These are phyloP conservation scores for Actinopyga echinites DNA, from an alignment of 53 echinoderm and acorn worm species.

Conservation along the genomic window DNA sequence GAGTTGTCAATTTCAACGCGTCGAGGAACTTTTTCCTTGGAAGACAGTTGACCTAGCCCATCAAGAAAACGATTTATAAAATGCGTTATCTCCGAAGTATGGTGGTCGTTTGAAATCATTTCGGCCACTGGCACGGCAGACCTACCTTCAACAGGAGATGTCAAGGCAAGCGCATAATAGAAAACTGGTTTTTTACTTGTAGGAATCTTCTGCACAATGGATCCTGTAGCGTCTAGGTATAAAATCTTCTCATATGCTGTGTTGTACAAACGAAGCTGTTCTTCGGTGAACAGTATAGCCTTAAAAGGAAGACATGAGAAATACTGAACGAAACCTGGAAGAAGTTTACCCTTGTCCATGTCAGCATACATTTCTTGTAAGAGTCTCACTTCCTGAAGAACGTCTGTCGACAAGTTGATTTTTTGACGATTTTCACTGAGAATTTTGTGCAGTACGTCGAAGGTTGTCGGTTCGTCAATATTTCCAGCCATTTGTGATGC, in stretches of 20 bases:
- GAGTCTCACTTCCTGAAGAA: too few relatives aligned
- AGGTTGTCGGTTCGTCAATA: too few relatives aligned
- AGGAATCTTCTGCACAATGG: slow-evolving; percentile 17
- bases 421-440: too few relatives aligned
- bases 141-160: neutral
- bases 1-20: slow-evolving; percentile 10
- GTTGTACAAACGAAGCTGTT: neutral
- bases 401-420: too few relatives aligned
- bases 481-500: too few relatives aligned
- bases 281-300: neutral
- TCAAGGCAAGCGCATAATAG: neutral
- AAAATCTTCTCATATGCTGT: neutral
- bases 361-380: too few relatives aligned
- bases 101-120: neutral
- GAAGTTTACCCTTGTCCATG: too few relatives aligned
- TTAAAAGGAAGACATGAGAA: neutral
- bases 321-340: neutral
- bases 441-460: too few relatives aligned
- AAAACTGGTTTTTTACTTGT: neutral
- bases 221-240: slow-evolving; percentile 47
- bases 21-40: neutral
- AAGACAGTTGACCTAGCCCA: neutral
- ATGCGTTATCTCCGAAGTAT: neutral
- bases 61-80: neutral
- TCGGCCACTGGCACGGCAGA: neutral